Conservation (phyloP, 2,797 vertebrate genomes). For the Brachyalestes nurse region DNA sequence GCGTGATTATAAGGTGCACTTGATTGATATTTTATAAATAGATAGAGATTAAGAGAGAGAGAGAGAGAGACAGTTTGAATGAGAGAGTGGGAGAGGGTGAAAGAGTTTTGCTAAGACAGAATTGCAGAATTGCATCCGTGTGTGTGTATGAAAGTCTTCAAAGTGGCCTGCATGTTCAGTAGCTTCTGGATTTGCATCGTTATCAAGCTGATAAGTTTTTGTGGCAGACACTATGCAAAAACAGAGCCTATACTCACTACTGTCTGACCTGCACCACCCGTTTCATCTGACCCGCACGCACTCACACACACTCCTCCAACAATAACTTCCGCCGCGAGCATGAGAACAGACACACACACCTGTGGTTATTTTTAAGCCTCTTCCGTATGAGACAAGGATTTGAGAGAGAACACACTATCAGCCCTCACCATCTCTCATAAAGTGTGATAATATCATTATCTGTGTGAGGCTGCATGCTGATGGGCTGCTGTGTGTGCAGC, state of each 20-base stretch:
- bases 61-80: too few species aligned
- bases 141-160: too few species aligned
- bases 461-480: conserved; percentile 20
- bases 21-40: too few species aligned
- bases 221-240: conserved; percentile 55
- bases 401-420: conserved; percentile 42
- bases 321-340: conserved; percentile 45
- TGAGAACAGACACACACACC: conserved; percentile 19
- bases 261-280: conserved; percentile 23
- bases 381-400: conserved; percentile 61
- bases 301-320: conserved; percentile 32
- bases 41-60: too few species aligned
- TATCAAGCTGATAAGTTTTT: conserved; percentile 39
- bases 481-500: conserved; percentile 22
- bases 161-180: conserved; percentile 19
- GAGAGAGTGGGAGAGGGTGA: too few species aligned
- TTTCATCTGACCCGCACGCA: conserved; percentile 43
- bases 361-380: conserved; percentile 56
- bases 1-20: too few species aligned
- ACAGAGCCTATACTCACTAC: conserved; percentile 3
- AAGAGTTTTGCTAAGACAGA: too few species aligned
- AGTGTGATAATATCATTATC: conserved; percentile 28
- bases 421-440: conserved; percentile 38
- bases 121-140: too few species aligned
- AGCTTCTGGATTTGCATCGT: conserved; percentile 44